A percentile compares a stretch with the other conserved stretches of the same genome.
phyloP scores from a whole-genome alignment of 1,140 invertebrate genomes.

The Diuraphis noxia region DNA sequence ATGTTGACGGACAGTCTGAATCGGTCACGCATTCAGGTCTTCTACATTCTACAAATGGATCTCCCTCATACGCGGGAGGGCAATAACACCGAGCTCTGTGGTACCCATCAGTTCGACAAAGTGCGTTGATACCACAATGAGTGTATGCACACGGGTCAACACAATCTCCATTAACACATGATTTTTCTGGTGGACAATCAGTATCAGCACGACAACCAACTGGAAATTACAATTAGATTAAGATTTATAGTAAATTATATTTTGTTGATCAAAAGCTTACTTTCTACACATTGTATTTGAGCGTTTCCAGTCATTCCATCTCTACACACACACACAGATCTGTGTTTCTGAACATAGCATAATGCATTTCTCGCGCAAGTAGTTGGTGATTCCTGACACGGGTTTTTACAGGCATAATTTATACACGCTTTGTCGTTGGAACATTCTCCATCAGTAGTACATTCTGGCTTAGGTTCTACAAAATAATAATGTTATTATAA shows the following conservation, averaged over 20 bases:
- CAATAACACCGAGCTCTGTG: conserved; percentile 81
- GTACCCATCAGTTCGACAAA: conserved; percentile 72
- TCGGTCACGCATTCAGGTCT: conserved; percentile 76
- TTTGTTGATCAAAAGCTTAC: conserved; percentile 61
- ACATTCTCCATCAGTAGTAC: conserved; percentile 78
- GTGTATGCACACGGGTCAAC: conserved; percentile 77
- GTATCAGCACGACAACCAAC: conserved; percentile 83
- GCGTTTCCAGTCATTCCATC: conserved; percentile 85
- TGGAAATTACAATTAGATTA: conserved; percentile 59
- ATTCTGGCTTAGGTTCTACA: conserved; percentile 72
- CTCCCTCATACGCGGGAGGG: conserved; percentile 72
- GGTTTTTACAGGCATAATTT: conserved; percentile 74
- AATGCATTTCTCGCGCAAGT: conserved; percentile 80
- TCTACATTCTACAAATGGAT: conserved; percentile 75
- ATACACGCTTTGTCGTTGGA: conserved; percentile 81
- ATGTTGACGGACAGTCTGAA: conserved; percentile 73
- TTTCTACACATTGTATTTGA: conserved; percentile 74
- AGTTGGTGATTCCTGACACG: conserved; percentile 69
- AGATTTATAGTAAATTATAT: not conserved
- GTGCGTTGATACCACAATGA: conserved; percentile 80
- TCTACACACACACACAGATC: conserved; percentile 81
- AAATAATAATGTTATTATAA: not conserved
- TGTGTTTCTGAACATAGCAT: conserved; percentile 78
- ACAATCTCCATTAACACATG: conserved; percentile 83
- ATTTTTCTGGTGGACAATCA: conserved; percentile 79